These are phyloP conservation scores for Campopleginae sp. DNA, from an alignment of 2,888 invertebrate species.

Conservation along the genomic window DNA sequence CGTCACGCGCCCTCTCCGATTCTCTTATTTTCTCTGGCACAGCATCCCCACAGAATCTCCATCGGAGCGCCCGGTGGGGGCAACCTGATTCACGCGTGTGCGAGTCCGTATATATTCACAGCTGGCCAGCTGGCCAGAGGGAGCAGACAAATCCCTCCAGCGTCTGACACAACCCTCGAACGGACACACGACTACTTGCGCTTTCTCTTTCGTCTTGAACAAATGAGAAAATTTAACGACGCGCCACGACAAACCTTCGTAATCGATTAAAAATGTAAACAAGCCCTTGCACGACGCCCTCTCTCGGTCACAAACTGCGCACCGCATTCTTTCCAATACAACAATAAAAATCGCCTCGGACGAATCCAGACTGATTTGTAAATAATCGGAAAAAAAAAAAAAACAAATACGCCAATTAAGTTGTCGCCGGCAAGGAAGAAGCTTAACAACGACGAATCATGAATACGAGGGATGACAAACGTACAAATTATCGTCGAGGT, in stretches of 20 bases:
- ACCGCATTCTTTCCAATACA: not conserved
- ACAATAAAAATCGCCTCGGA: not conserved
- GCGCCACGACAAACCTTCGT: too few relatives aligned
- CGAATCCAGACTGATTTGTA: not conserved
- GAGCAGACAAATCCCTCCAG: slow-evolving; percentile 7
- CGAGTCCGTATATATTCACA: slow-evolving; percentile 10
- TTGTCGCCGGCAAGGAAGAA: not conserved
- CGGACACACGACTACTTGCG: slow-evolving; percentile 5
- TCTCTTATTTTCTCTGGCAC: slow-evolving; percentile 2
- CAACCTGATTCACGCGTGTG: slow-evolving; percentile 28
- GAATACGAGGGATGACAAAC: slow-evolving; percentile 30
- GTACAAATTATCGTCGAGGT: slow-evolving; percentile 30
- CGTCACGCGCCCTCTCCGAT: slow-evolving; percentile 1
- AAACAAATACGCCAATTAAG: not conserved
- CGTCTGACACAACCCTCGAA: slow-evolving; percentile 1
- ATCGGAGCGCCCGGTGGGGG: not conserved
- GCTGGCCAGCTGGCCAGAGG: slow-evolving; percentile 36
- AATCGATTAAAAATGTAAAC: slow-evolving; percentile 7
- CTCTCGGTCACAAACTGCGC: not conserved
- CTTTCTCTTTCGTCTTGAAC: not conserved
- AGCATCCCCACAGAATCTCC: slow-evolving; percentile 13
- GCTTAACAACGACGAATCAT: slow-evolving; percentile 5
- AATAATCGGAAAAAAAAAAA: not conserved
- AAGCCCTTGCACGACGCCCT: slow-evolving; percentile 5
- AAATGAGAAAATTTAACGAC: not conserved